Base-by-base conservation (phyloP, 2,797 vertebrate genomes). In the Centroberyx gerrardi region DNA sequence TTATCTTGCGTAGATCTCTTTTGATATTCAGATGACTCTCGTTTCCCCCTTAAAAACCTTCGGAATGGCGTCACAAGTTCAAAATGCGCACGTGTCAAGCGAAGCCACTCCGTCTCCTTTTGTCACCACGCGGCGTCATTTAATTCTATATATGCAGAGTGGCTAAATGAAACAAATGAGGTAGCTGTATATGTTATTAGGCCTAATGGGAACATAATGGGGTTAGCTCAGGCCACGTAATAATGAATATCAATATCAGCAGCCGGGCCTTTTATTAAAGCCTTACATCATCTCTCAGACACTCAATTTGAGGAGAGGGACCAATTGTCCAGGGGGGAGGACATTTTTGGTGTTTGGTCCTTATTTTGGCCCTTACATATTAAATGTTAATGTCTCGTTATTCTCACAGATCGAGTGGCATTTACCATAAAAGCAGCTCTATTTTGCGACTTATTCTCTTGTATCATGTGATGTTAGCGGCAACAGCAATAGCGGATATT, bases 201-300 rank as follows among this genome's bases (percentile, higher is more conserved):
- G 61, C 79, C 85, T 95, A 96, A 95, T 95, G 94, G 93, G 86
- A 89, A 93, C 87, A 86, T 95, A 95, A 95, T 94, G 93, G 84
- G 91, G 89, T 93, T 85, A 90, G 88, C 86, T 88, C 74, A 82
- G 88, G 90, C 92, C 87, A 86, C 33, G 66, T 90, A 91, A 95
- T 95, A 95, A 95, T 93, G 92, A 95, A 92, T 94, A 94, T 94
- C 93, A 94, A 94, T 94, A 94, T 92, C 75, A 88, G 85, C 79
- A 81, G 80, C 81, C 75, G 84, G 83, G 84, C 78, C 86, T 90
- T 92, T 95, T 95, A 96, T 96, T 95, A 94, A 94, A 93, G 94
- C 85, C 81, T 94, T 95, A 94, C 93, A 95, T 96, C 95, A 95
- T 94, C 82, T 87, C 79, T 80, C 79, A 88, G 94, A 94, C 92